Evolutionary conservation across 2,113 vertebrate genomes (phyloP), one percentile per base, ranked within the genome.

Genomic region (Dolichallabes microphthalmus): DNA sequence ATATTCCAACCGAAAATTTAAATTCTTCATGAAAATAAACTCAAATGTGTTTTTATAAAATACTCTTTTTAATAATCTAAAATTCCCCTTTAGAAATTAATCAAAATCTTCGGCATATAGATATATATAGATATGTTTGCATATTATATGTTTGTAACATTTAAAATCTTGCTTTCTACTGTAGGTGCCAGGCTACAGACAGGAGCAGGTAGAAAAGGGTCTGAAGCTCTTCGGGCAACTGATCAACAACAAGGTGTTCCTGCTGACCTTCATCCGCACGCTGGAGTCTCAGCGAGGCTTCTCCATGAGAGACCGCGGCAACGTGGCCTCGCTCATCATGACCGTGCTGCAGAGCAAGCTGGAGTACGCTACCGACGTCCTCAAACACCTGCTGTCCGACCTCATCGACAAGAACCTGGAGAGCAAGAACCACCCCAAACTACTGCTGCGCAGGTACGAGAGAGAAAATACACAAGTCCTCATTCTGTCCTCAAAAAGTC

Each of bases 321-420:
- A 99, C 0, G 97, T 99, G 92, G 98, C 98, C 76, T 99, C 98
- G 0, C 95, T 99, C 19, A 99, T 99, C 91, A 98, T 99, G 97
- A 98, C 98, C 0, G 97, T 96, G 89, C 95, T 99, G 89, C 98
- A 99, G 93, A 96, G 97, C 94, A 98, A 98, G 93, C 92, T 99
- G 88, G 98, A 99, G 86, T 99, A 99, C 0, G 97, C 98, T 87
- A 99, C 98, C 0, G 98, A 98, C 0, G 98, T 99, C 86, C 96
- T 99, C 61, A 99, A 99, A 84, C 97, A 99, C 92, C 95, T 99
- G 68, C 93, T 99, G 90, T 97, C 98, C 0, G 98, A 99, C 92
- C 97, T 99, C 90, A 99, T 99, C 45, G 97, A 99, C 92, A 98
- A 98, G 90, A 99, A 99, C 91, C 94, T 99, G 92, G 98, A 99